Conservation (phyloP, 2,113 vertebrate species). For the Ia io region DNA sequence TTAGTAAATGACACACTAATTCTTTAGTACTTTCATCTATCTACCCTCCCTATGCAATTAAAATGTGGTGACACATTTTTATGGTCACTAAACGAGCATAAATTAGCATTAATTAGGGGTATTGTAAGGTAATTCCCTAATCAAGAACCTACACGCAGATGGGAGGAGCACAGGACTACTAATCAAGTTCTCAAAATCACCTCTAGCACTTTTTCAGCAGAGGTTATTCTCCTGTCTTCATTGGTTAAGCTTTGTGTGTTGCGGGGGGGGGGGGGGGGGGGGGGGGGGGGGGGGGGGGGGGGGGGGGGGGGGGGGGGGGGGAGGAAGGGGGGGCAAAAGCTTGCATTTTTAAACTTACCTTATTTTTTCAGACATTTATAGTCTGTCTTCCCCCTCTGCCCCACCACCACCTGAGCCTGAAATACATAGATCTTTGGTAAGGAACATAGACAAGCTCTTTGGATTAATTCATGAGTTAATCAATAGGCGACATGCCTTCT, state of each 20-base stretch:
- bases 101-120: conserved; percentile 77
- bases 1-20: conserved; percentile 81
- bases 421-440: conserved; percentile 33
- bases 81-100: conserved; percentile 78
- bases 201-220: conserved; percentile 26
- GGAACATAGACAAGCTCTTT: conserved; percentile 23
- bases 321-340: too few species aligned
- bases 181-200: conserved; percentile 69
- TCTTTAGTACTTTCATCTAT: conserved; percentile 80
- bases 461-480: conserved; percentile 63
- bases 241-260: background rate
- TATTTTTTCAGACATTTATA: background rate
- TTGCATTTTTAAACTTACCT: background rate
- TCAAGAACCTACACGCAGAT: conserved; percentile 39
- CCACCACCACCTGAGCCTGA: background rate
- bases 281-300: background rate
- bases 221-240: background rate
- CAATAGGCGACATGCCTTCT: conserved; percentile 53
- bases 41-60: conserved; percentile 80
- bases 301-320: too few species aligned
- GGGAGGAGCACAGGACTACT: conserved; percentile 22
- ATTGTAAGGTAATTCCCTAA: conserved; percentile 72
- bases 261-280: background rate
- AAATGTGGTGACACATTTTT: conserved; percentile 80
- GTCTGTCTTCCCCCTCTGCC: background rate